These are phyloP conservation scores for Chelonus insularis DNA, from an alignment of 1,140 invertebrate species.

Conservation along the genomic window DNA sequence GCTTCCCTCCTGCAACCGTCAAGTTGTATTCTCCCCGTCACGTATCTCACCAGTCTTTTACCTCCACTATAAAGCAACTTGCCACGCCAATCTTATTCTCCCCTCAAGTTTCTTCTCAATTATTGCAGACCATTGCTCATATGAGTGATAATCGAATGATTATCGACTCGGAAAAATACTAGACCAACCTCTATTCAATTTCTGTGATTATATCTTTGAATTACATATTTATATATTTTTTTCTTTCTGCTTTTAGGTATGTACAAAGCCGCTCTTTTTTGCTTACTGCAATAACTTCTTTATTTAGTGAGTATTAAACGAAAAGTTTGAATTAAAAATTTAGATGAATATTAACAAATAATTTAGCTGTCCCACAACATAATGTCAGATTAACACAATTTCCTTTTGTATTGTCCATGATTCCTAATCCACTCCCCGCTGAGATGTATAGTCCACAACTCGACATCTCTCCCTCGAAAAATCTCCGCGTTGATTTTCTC, in stretches of 20 bases:
- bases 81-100: conserved; percentile 11
- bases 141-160: conserved; percentile 24
- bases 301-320: neutral
- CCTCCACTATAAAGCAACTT: conserved; percentile 7
- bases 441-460: neutral
- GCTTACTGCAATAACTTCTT: neutral
- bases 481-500: neutral
- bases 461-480: conserved; percentile 9
- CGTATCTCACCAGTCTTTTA: neutral
- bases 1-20: neutral
- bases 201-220: conserved; percentile 4
- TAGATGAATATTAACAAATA: neutral
- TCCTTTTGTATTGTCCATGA: conserved; percentile 1
- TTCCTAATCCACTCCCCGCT: conserved; percentile 31
- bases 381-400: conserved; percentile 4
- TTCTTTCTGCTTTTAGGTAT: neutral
- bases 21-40: conserved; percentile 19
- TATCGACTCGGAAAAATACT: conserved; percentile 15
- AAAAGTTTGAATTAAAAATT: neutral
- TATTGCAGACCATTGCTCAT: conserved; percentile 24
- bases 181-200: conserved; percentile 5
- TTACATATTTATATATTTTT: neutral
- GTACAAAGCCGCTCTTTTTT: neutral
- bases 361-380: conserved; percentile 1
- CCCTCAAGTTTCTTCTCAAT: conserved; percentile 2